Conservation (phyloP, 2,113 vertebrate genomes). For the Puma concolor region DNA sequence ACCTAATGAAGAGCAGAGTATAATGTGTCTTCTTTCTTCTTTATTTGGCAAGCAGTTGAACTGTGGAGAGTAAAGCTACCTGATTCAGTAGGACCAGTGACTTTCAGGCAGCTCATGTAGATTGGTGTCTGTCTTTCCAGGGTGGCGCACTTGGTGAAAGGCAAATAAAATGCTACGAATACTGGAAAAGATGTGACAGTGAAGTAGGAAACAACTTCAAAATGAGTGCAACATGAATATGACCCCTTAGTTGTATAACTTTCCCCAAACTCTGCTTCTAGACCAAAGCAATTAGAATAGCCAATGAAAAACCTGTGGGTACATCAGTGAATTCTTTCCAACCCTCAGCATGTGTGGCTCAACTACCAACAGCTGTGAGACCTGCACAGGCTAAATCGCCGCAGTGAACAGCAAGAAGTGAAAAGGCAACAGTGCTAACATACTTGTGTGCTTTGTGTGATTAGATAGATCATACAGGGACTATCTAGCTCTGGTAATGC, state of each 20-base stretch:
- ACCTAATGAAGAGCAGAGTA: conserved; percentile 9
- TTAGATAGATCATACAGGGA: neutral
- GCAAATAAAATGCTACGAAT: neutral
- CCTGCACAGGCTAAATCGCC: neutral
- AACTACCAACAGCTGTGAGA: neutral
- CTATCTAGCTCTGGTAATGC: neutral
- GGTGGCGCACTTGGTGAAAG: neutral
- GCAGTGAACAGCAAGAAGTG: neutral
- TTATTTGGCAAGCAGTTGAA: neutral
- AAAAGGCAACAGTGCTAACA: neutral
- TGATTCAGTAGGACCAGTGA: neutral
- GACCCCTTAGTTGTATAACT: neutral
- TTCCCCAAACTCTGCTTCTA: neutral
- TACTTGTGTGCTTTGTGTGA: neutral
- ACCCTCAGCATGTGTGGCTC: neutral
- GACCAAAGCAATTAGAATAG: neutral
- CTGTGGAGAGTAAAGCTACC: neutral
- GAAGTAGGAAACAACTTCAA: neutral
- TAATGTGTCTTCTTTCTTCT: neutral
- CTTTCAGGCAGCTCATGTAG: neutral
- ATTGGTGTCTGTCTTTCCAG: neutral
- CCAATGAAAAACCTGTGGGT: neutral
- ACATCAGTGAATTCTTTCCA: neutral
- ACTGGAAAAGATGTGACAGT: neutral
- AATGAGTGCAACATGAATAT: neutral